Base-by-base conservation (phyloP, 2,888 invertebrate genomes). In the Xestia c-nigrum region DNA sequence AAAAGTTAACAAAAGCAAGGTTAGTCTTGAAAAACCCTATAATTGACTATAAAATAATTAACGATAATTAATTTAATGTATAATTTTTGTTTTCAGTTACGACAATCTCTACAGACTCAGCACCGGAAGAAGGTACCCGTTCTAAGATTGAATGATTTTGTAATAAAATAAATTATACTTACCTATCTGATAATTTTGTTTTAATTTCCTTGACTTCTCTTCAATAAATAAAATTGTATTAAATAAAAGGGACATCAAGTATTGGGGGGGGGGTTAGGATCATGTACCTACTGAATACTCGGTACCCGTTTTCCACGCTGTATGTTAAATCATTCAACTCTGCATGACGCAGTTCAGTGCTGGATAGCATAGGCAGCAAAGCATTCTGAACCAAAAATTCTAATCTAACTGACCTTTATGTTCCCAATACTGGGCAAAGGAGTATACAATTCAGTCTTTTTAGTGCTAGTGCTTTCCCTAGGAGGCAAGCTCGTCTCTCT, bases 71-170 rank as follows among this genome's bases (percentile, higher is more conserved):
- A 21, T 12, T n/a, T n/a, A 24, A 55, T 50, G 21, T 50, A n/a
- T 5, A 6, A 14, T 12, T 12, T 43, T 43, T n/a, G 6, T 64
- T 64, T 64, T n/a, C 64, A 64, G 64, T 14, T 43, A 64, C 64
- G n/a, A 43, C 14, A 7, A 5, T n/a, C n/a, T 64, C n/a, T 64
- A 16, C n/a, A 64, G 16, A 14, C 14, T 43, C 14, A 64, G 43
- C 64, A 43, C 64, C 43, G 64, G 43, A n/a, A 64, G 43, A 43
- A 64, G 43, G n/a, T 64, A 7, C 14, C 64, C 64, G n/a, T 64
- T 64, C 43, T n/a, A 21, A 7, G 64, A n/a, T n/a, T 43, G 7
- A 64, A 43, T 64, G 64, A 43, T 64, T 64, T 63, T 40, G n/a
- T 21, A 40, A 40, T 40, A 40, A 40, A 40, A 63, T 21, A 40